These are phyloP conservation scores for Cebidichthys violaceus DNA, from an alignment of 2,113 vertebrate genomes.

Conservation along the genomic window DNA sequence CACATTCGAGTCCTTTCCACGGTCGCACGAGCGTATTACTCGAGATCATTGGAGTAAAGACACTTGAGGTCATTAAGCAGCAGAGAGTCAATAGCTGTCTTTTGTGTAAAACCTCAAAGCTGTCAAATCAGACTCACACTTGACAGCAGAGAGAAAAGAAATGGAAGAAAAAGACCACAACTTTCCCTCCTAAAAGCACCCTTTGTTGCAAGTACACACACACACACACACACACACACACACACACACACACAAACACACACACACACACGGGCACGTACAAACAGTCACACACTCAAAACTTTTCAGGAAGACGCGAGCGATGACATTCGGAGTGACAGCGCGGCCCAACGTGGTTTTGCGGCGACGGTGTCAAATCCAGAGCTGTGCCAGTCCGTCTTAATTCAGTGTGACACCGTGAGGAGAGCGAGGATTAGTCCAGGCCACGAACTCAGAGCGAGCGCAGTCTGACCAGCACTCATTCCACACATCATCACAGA, in stretches of 20 bases:
- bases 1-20: not conserved
- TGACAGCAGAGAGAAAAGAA: conserved; percentile 14
- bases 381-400: conserved; percentile 71
- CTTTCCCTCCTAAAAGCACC: conserved; percentile 77
- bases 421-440: conserved; percentile 70
- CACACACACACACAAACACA: conserved; percentile 38
- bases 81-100: conserved; percentile 52
- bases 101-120: conserved; percentile 53
- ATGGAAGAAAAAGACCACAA: conserved; percentile 42
- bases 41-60: conserved; percentile 3
- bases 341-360: conserved; percentile 67
- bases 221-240: conserved; percentile 52
- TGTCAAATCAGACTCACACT: conserved; percentile 38
- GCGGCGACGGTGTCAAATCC: conserved; percentile 72
- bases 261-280: conserved; percentile 21
- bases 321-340: conserved; percentile 79
- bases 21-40: conserved; percentile 6
- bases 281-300: conserved; percentile 51
- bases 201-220: conserved; percentile 12
- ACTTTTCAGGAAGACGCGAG: conserved; percentile 63
- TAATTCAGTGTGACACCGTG: conserved; percentile 78
- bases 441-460: conserved; percentile 45
- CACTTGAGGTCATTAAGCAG: conserved; percentile 29
- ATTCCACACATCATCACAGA: conserved; percentile 28
- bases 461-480: conserved; percentile 43